Conservation (phyloP, 2,797 vertebrate species). For the Tachyglossus aculeatus region DNA sequence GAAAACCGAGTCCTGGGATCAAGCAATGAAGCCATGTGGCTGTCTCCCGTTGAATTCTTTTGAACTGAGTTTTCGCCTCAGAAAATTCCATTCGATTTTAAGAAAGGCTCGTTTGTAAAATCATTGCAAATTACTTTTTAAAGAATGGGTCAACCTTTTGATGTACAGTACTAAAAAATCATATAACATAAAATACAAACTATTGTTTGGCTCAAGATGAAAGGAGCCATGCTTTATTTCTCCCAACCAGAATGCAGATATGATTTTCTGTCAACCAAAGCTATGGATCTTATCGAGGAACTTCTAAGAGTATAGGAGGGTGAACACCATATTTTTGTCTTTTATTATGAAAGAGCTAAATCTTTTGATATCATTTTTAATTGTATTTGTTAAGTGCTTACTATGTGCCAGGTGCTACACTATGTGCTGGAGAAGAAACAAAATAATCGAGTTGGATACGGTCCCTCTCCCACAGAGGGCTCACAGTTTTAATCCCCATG, state of each 20-base stretch:
- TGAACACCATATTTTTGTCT: background rate
- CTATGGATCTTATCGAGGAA: conserved; percentile 1
- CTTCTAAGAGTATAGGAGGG: background rate
- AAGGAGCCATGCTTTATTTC: conserved; percentile 31
- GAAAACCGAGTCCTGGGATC: conserved; percentile 2
- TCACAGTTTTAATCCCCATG: too few relatives aligned
- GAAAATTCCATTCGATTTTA: conserved; percentile 35
- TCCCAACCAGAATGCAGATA: conserved; percentile 16
- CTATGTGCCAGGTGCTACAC: too few relatives aligned
- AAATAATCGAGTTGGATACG: too few relatives aligned
- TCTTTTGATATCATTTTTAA: too few relatives aligned
- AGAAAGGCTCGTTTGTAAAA: conserved; percentile 42
- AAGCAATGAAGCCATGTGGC: conserved; percentile 2
- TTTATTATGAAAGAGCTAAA: too few relatives aligned
- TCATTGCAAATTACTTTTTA: conserved; percentile 23
- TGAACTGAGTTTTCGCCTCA: conserved; percentile 38
- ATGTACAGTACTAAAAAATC: conserved; percentile 37
- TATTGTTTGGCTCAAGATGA: conserved; percentile 39
- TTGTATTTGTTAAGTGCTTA: too few relatives aligned
- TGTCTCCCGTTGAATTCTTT: conserved; percentile 34
- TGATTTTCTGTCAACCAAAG: conserved; percentile 11
- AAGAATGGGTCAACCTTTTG: conserved; percentile 13
- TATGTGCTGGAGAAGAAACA: too few relatives aligned
- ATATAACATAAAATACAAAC: conserved; percentile 22
- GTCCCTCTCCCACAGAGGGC: too few relatives aligned